Percentiles rank a stretch among this genome's conserved stretches.
Evolutionary conservation across 2,113 vertebrate species (phyloP).

Genomic region (Danio rerio): GRCz12tu NC_133181.1:49468001-49468500

Average conservation of each 20-base stretch:
- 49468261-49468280: neutral
- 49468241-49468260: neutral
- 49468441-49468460: neutral
- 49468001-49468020: too few species aligned
- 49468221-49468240: neutral
- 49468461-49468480: too few species aligned
- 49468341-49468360: neutral
- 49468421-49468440: neutral
- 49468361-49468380: neutral
- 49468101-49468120: too few species aligned
- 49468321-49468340: neutral
- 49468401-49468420: neutral
- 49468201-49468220: too few species aligned
- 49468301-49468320: neutral
- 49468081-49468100: too few species aligned
- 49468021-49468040: too few species aligned
- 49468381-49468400: neutral
- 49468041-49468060: too few species aligned
- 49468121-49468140: neutral
- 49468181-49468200: neutral
- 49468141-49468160: neutral
- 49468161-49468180: neutral
- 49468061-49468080: too few species aligned
- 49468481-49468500: too few species aligned
- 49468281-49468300: too few species aligned